Evolutionary conservation across 2,888 invertebrate species (phyloP).

Genomic region (Choristoneura rosaceana): DNA sequence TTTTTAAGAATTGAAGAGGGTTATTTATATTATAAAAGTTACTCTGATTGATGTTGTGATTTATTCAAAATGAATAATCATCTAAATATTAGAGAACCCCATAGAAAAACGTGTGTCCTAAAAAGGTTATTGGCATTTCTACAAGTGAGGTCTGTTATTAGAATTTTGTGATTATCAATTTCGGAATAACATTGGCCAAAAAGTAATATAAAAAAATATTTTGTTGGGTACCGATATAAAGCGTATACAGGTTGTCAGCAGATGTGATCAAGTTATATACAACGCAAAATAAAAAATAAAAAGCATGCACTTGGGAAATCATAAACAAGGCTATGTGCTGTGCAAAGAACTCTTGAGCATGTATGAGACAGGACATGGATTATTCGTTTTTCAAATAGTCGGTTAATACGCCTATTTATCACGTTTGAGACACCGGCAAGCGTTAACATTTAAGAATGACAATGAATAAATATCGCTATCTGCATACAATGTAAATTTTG

Average conservation of each 20-base stretch:
- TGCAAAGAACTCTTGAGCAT: not conserved
- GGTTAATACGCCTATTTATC: not conserved
- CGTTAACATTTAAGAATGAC: constrained; percentile 11
- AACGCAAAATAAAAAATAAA: not conserved
- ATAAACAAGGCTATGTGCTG: not conserved
- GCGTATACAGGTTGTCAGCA: not conserved
- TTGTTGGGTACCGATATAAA: not conserved
- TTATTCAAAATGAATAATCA: not conserved
- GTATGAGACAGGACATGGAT: not conserved
- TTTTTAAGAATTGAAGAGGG: too few species aligned
- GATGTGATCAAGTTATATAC: not conserved
- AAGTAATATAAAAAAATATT: not conserved
- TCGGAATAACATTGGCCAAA: constrained; percentile 1
- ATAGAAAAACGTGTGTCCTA: not conserved
- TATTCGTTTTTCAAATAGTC: not conserved
- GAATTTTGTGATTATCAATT: not conserved
- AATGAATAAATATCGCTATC: constrained; percentile 1
- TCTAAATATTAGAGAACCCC: not conserved
- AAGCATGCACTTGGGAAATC: constrained; percentile 16
- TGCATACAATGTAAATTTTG: not conserved
- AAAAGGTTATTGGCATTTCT: not conserved
- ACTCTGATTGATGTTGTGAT: not conserved
- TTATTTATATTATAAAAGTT: too few species aligned
- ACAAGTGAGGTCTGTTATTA: not conserved
- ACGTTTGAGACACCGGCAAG: not conserved